Conservation (phyloP, 92 coral and sea anemone genomes). For the Pocillopora meandrina region DNA sequence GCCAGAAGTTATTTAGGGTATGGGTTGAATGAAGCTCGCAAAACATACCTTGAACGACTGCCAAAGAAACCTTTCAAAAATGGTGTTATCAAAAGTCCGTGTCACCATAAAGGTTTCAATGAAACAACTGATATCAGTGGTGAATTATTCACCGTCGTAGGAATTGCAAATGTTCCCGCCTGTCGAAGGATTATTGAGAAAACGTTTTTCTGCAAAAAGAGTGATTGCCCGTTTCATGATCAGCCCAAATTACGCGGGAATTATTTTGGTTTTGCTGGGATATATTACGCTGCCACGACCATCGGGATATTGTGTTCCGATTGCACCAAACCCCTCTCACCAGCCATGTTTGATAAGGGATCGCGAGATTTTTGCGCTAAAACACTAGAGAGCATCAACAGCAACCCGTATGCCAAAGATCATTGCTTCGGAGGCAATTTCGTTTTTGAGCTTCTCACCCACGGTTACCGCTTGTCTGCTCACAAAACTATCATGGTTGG, state of each 20-base stretch:
- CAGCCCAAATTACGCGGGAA: constrained; percentile 56
- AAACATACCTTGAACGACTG: constrained; percentile 20
- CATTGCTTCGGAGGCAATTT: constrained; percentile 48
- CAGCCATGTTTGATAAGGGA: neutral
- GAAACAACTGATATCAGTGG: constrained; percentile 11
- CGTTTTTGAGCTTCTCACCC: constrained; percentile 39
- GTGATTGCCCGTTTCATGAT: constrained; percentile 46
- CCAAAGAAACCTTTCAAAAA: neutral
- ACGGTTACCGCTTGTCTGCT: constrained; percentile 6
- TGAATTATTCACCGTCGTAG: constrained; percentile 18
- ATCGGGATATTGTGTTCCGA: constrained; percentile 34
- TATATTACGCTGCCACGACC: constrained; percentile 37
- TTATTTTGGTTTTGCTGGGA: constrained; percentile 41
- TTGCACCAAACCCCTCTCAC: constrained; percentile 21
- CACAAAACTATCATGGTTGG: constrained; percentile 28
- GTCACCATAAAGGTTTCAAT: constrained; percentile 51
- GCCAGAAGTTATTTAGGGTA: constrained; percentile 63
- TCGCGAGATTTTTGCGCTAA: constrained; percentile 15
- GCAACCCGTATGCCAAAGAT: constrained; percentile 14
- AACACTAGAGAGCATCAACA: neutral
- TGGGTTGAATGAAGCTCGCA: constrained; percentile 52
- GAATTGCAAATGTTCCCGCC: neutral
- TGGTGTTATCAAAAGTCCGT: constrained; percentile 44
- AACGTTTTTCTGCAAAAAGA: constrained; percentile 47
- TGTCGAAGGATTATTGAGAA: constrained; percentile 29